Base-by-base conservation (phyloP, 2,888 invertebrate species). In the Chrysolina americana region DNA sequence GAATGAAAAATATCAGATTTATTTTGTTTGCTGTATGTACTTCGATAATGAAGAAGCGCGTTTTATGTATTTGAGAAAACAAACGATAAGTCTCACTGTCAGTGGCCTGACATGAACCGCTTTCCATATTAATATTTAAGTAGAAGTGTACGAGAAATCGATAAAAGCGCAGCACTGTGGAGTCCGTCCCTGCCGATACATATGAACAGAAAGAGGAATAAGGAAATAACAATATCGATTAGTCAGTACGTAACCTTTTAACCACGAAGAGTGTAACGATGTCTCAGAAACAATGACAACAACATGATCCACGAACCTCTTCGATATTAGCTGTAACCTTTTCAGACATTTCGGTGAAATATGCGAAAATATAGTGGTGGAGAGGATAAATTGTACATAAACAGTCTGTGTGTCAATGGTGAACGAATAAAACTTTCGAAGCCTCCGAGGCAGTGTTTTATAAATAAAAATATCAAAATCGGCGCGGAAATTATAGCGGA, bases 361-460 rank as follows among this genome's bases (percentile, higher is more conserved):
- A 79, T 78, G 79, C 79, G 70, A 77, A 77, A 74, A 76, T 76
- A 77, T 73, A 76, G 71, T 65, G 74, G 79, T 47, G 71, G 76
- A 63, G 78, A 78, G 48, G 80, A 79, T 65, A 84, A 80, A 77
- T 79, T 82, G 69, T 81, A 82, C 79, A 90, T 77, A 70, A 76
- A 77, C 77, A 76, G 71, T 68, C 73, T 83, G 74, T 78, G 80
- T 64, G 78, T 83, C 64, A 77, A 53, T 62, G 83, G 83, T 66
- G 76, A 75, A 47, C 80, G 75, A 69, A 76, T 82, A 65, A 66
- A 75, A 21, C 75, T 81, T 48, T 53, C 66, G 48, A 71, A 73
- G 47, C 75, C 73, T 21, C 59, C 62, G 68, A 75, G 75, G 50
- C 75, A 74, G 72, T 70, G 77, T 56, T 71, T 75, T 23, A 41